Base-by-base conservation (phyloP, 1,140 invertebrate genomes). In the Pentalonia nigronervosa region DNA sequence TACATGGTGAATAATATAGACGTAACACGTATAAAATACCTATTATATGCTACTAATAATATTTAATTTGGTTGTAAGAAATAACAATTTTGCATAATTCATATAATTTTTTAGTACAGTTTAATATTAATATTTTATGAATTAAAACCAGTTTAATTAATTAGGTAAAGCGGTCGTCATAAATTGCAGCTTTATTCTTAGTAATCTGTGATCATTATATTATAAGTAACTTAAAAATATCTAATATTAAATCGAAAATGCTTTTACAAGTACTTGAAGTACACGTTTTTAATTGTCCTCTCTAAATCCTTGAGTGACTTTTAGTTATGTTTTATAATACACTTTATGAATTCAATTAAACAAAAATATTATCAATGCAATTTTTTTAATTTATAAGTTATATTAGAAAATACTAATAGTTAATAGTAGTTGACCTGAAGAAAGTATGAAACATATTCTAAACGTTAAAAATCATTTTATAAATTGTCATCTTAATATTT, bases 251-350 rank as follows among this genome's bases (percentile, higher is more conserved):
- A 87, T 50, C 47, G n/a, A 17, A 8, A 48, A 87, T 34, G 36
- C 25, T 48, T 87, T 87, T 87, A 48, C 84, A 87, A 87, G 84
- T 45, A 86, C n/a, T 76, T 76, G 60, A 76, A n/a, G 6, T 50
- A 50, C 30, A 34, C 45, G 45, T 86, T n/a, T 8, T 87, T 20
- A 48, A 87, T 34, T 48, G 34, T 87, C 17, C 47, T 87, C 47
- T 87, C 86, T 48, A 48, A 20, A 48, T 87, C 47, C 86, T 87
- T 87, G 84, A 47, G 30, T 47, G 47, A 67, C 60, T 67, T 30
- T 67, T 50, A 2, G 30, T 14, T 30, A 67, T 14, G 0, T 30
- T 67, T 67, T n/a, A 30, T 3, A 67, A 67, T n/a, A 67, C 4
- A 11, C 4, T 60, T 30, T 4, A 60, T 30, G 25, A 67, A 30